Evolutionary conservation across 2,113 vertebrate species (phyloP).

Genomic region (Antechinus flavipes): DNA sequence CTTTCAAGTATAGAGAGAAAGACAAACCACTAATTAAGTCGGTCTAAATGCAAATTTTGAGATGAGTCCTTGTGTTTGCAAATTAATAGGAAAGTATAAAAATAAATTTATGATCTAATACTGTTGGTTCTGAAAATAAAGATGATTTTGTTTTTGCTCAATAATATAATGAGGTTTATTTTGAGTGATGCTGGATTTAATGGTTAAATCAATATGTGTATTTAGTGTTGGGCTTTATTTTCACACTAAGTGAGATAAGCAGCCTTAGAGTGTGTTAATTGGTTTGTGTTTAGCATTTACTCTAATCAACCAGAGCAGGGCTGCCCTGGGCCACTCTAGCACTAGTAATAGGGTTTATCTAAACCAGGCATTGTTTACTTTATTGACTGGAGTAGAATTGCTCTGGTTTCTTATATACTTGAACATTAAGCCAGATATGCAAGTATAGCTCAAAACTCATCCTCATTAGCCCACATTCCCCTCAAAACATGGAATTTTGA

Average conservation of each 20-base stretch:
- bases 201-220: conserved; percentile 87
- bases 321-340: conserved; percentile 82
- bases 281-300: conserved; percentile 88
- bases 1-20: not conserved
- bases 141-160: conserved; percentile 79
- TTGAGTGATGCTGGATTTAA: conserved; percentile 84
- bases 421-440: conserved; percentile 61
- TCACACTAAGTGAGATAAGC: conserved; percentile 87
- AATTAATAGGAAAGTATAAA: conserved; percentile 11
- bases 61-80: not conserved
- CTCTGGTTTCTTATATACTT: conserved; percentile 65
- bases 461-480: not conserved
- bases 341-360: conserved; percentile 84
- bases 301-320: conserved; percentile 84
- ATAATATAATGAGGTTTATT: conserved; percentile 82
- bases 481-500: not conserved
- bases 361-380: conserved; percentile 80
- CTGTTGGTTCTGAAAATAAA: conserved; percentile 70
- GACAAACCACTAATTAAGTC: not conserved
- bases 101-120: conserved; percentile 46
- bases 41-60: not conserved
- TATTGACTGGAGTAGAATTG: conserved; percentile 81
- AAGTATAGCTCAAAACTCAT: conserved; percentile 56
- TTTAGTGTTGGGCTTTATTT: conserved; percentile 86
- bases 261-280: conserved; percentile 87